Conservation (phyloP, 2,888 invertebrate species). For the Biston betularia region DNA sequence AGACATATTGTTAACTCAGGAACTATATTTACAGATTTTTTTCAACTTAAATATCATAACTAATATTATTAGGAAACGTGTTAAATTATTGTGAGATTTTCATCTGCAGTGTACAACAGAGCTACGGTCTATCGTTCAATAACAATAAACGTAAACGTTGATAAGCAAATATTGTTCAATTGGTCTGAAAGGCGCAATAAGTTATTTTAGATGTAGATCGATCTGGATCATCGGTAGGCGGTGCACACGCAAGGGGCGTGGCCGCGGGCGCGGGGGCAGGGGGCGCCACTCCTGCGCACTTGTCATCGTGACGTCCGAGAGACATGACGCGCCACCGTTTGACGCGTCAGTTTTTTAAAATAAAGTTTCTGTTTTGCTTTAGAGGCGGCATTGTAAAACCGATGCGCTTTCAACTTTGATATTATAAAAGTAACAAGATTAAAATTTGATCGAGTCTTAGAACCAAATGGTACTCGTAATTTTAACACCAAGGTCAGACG, state of each 20-base stretch:
- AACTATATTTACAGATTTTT: neutral
- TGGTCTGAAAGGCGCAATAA: conserved; percentile 48
- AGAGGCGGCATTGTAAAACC: conserved; percentile 3
- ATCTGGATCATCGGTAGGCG: conserved; percentile 78
- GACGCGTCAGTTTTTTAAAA: conserved; percentile 46
- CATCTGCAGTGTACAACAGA: conserved; percentile 1
- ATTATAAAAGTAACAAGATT: too few species aligned
- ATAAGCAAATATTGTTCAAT: conserved; percentile 44
- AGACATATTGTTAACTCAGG: conserved; percentile 1
- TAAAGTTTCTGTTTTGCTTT: conserved; percentile 27
- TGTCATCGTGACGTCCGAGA: conserved; percentile 67
- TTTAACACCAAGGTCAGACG: too few species aligned
- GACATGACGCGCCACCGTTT: conserved; percentile 60
- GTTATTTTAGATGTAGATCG: conserved; percentile 72
- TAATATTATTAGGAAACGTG: neutral
- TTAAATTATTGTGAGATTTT: neutral
- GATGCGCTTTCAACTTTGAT: neutral
- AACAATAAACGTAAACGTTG: conserved; percentile 33
- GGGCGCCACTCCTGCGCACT: conserved; percentile 74
- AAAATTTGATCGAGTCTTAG: too few species aligned
- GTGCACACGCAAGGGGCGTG: conserved; percentile 69
- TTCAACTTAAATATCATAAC: neutral
- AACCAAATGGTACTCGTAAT: too few species aligned
- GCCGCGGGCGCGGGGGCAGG: conserved; percentile 56
- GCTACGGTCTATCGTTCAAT: conserved; percentile 30